Evolutionary conservation across 2,888 invertebrate species (phyloP).

Genomic region (Agriopis leucophaearia): DNA sequence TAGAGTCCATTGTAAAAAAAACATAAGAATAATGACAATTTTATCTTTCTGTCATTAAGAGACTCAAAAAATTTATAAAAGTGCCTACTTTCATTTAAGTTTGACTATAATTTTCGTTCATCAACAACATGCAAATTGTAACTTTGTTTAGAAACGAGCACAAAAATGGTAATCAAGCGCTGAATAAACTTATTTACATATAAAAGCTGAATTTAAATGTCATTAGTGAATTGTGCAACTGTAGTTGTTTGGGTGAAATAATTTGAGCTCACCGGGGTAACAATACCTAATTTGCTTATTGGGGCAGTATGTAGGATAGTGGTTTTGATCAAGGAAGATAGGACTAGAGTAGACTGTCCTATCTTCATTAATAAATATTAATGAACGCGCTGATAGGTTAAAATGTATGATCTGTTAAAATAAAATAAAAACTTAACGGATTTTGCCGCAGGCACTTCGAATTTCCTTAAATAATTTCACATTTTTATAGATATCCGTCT

Average conservation of each 20-base stretch:
- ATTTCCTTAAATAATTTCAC: no score
- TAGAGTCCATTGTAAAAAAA: no score
- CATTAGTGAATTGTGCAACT: slow-evolving; percentile 34
- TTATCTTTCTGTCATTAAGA: no score
- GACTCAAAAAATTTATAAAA: no score
- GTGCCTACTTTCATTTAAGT: not conserved
- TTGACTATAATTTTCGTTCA: not conserved
- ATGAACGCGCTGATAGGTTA: no score
- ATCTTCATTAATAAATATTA: not conserved
- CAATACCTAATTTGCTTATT: slow-evolving; percentile 34
- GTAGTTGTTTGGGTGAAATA: slow-evolving; percentile 25
- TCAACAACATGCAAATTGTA: slow-evolving; percentile 24
- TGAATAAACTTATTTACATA: slow-evolving; percentile 42
- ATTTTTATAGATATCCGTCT: no score
- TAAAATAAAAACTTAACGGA: no score
- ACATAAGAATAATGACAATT: no score
- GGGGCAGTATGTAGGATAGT: slow-evolving; percentile 14
- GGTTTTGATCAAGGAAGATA: slow-evolving; percentile 18
- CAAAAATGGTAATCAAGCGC: slow-evolving; percentile 31
- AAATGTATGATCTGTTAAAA: no score
- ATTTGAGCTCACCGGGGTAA: slow-evolving; percentile 20
- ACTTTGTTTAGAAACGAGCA: slow-evolving; percentile 31
- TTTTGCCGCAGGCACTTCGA: no score
- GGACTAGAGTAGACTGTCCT: not conserved
- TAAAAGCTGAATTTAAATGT: slow-evolving; percentile 37